Percentiles rank a stretch among this genome's conserved stretches.
These are phyloP conservation scores for Falco columbarius DNA, from an alignment of 2,797 vertebrate species.

Conservation along the genomic window DNA sequence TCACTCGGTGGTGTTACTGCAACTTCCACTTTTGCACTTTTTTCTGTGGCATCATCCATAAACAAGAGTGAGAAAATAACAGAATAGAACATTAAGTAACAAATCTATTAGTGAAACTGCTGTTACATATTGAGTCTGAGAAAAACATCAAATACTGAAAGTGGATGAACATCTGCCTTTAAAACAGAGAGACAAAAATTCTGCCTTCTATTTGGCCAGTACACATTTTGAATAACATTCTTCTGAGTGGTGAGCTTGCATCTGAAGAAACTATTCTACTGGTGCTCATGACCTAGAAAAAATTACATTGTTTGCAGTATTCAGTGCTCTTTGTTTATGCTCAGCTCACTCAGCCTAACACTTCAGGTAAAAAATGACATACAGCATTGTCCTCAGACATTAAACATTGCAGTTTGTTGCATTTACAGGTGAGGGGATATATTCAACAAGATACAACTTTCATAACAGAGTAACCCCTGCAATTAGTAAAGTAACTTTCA, in stretches of 20 bases:
- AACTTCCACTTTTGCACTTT: conserved; percentile 91
- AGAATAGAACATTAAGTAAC: neutral
- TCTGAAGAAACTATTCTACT: neutral
- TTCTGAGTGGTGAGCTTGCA: neutral
- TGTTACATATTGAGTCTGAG: neutral
- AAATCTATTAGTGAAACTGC: neutral
- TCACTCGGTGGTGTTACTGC: conserved; percentile 92
- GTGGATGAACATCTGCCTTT: neutral
- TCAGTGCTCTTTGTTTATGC: neutral
- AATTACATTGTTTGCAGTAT: neutral
- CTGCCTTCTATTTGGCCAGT: neutral
- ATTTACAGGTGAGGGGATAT: neutral
- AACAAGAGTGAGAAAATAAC: neutral
- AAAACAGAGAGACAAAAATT: neutral
- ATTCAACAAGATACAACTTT: neutral
- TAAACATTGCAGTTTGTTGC: neutral
- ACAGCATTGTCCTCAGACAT: neutral
- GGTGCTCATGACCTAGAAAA: neutral
- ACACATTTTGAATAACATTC: neutral
- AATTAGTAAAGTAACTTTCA: neutral
- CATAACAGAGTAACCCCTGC: neutral
- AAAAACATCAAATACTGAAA: neutral
- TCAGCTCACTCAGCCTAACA: neutral
- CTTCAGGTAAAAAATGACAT: neutral
- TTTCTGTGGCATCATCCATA: conserved; percentile 78